These are phyloP conservation scores for Hipparchia semele DNA, from an alignment of 2,888 invertebrate genomes.

Conservation along the genomic window DNA sequence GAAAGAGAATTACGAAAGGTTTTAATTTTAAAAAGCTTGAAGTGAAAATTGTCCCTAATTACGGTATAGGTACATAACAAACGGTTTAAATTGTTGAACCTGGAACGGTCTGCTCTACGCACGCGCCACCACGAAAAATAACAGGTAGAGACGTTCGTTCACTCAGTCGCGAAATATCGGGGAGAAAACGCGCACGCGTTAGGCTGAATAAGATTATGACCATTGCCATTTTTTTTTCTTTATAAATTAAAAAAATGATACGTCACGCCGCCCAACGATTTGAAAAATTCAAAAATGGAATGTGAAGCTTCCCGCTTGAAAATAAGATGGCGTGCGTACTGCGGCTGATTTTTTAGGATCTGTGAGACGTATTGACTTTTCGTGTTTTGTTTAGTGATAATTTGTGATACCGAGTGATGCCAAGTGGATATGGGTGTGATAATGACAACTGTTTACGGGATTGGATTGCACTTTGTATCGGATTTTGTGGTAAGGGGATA, in stretches of 20 bases:
- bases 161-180: conserved; percentile 67
- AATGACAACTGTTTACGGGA: conserved; percentile 72
- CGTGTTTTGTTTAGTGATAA: conserved; percentile 73
- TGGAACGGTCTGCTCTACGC: conserved; percentile 45
- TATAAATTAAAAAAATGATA: conserved; percentile 54
- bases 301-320: conserved; percentile 30
- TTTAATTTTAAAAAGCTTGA: conserved; percentile 79
- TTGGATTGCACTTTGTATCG: conserved; percentile 73
- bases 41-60: conserved; percentile 40
- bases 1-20: conserved; percentile 7
- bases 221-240: conserved; percentile 40
- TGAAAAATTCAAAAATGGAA: conserved; percentile 46
- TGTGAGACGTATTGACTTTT: conserved; percentile 68
- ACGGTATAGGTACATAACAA: conserved; percentile 41
- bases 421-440: conserved; percentile 74
- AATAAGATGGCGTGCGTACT: conserved; percentile 18
- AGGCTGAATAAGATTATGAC: conserved; percentile 48
- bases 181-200: conserved; percentile 66
- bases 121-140: conserved; percentile 50
- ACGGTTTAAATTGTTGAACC: conserved; percentile 43
- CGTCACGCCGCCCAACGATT: conserved; percentile 50
- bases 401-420: conserved; percentile 69
- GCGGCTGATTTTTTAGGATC: conserved; percentile 46
- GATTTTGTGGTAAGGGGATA: conserved; percentile 62
- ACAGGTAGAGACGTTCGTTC: conserved; percentile 52